These are phyloP conservation scores for Phaedon cochleariae DNA, from an alignment of 2,888 invertebrate species.

Conservation along the genomic window DNA sequence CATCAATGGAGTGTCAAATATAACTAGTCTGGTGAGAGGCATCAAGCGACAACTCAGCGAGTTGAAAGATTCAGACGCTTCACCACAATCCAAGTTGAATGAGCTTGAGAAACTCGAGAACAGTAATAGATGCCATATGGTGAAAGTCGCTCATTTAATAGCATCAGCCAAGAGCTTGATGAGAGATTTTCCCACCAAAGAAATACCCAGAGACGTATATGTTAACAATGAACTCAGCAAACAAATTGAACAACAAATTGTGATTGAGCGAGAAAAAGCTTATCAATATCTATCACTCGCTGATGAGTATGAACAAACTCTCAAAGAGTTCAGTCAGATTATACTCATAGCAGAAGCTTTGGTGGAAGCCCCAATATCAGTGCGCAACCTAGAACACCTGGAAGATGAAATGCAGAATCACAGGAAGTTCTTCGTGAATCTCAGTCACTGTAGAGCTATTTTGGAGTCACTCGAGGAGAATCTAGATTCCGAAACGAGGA, in stretches of 20 bases:
- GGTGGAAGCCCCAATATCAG: constrained; percentile 79
- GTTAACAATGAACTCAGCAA: constrained; percentile 72
- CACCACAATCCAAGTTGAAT: constrained; percentile 73
- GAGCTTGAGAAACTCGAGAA: constrained; percentile 76
- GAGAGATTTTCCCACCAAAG: constrained; percentile 74
- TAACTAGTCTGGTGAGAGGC: constrained; percentile 65
- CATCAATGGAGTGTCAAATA: constrained; percentile 69
- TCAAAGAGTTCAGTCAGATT: constrained; percentile 87
- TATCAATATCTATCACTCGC: constrained; percentile 78
- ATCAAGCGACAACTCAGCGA: constrained; percentile 66
- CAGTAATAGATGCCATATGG: constrained; percentile 70
- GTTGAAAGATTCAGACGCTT: constrained; percentile 70
- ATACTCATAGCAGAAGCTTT: constrained; percentile 84
- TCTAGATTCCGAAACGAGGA: constrained; percentile 80
- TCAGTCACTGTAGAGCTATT: constrained; percentile 87
- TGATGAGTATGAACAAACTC: constrained; percentile 88
- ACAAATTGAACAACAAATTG: constrained; percentile 75
- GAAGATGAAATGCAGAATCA: constrained; percentile 91
- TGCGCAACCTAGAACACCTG: constrained; percentile 79
- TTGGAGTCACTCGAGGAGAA: constrained; percentile 87
- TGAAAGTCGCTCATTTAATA: constrained; percentile 70
- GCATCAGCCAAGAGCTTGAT: constrained; percentile 70
- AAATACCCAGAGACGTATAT: constrained; percentile 74
- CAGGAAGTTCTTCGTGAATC: constrained; percentile 86
- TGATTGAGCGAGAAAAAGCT: constrained; percentile 77